Conservation (phyloP, 2,888 invertebrate genomes). For the Halictus quadricinctus region DNA sequence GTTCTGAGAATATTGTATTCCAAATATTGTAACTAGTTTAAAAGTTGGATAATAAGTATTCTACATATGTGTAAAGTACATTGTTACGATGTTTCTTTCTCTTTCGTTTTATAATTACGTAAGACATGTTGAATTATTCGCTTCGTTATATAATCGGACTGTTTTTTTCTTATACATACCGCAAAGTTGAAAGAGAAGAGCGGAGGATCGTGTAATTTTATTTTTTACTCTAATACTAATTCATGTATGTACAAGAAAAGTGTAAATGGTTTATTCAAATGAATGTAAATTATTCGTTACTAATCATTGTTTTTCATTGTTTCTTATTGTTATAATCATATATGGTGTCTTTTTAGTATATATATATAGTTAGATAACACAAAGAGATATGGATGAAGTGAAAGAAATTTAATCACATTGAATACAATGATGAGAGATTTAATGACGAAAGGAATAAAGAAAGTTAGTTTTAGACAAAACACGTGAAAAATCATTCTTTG, state of each 20-base stretch:
- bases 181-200: slow-evolving; percentile 24
- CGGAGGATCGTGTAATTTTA: slow-evolving; percentile 39
- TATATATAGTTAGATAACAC: slow-evolving; percentile 60
- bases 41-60: slow-evolving; percentile 59
- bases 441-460: slow-evolving; percentile 67
- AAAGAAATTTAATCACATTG: slow-evolving; percentile 60
- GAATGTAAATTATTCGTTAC: slow-evolving; percentile 61
- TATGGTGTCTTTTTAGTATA: slow-evolving; percentile 56
- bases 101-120: slow-evolving; percentile 33
- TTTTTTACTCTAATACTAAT: slow-evolving; percentile 49
- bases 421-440: slow-evolving; percentile 67
- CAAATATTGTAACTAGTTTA: slow-evolving; percentile 63
- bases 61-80: slow-evolving; percentile 45
- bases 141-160: slow-evolving; percentile 21
- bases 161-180: slow-evolving; percentile 18
- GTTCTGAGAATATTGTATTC: slow-evolving; percentile 63
- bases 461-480: slow-evolving; percentile 69
- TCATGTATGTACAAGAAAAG: slow-evolving; percentile 36
- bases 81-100: slow-evolving; percentile 35
- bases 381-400: slow-evolving; percentile 51
- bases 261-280: slow-evolving; percentile 49
- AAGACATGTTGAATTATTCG: slow-evolving; percentile 37
- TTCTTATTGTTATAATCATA: slow-evolving; percentile 61
- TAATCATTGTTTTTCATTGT: slow-evolving; percentile 64
- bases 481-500: slow-evolving; percentile 14